Evolutionary conservation across 2,797 vertebrate genomes (phyloP).

Genomic region (Pangasius krempfi): DNA sequence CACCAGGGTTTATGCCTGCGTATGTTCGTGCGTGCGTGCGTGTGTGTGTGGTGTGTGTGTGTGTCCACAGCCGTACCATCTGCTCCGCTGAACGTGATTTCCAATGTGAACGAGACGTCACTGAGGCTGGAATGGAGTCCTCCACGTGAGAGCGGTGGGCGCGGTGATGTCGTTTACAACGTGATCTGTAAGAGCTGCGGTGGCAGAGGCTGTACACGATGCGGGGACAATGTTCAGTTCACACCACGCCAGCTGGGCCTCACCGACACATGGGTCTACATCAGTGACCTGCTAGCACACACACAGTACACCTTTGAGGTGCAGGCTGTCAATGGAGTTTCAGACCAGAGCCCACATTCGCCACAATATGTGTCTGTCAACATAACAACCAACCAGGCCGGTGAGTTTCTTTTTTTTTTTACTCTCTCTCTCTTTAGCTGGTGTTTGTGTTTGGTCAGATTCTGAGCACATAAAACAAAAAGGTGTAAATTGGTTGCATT

Average conservation of each 20-base stretch:
- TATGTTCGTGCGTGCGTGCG: slow-evolving; percentile 35
- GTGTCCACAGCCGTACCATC: slow-evolving; percentile 86
- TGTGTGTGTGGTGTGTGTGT: slow-evolving; percentile 48
- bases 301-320: slow-evolving; percentile 98
- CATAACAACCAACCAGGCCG: slow-evolving; percentile 98
- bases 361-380: slow-evolving; percentile 92
- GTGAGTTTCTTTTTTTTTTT: slow-evolving; percentile 71
- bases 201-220: slow-evolving; percentile 89
- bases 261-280: slow-evolving; percentile 87
- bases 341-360: slow-evolving; percentile 94
- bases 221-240: slow-evolving; percentile 95
- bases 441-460: not conserved
- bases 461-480: not conserved
- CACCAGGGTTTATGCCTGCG: not conserved
- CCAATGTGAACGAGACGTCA: slow-evolving; percentile 95
- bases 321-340: slow-evolving; percentile 95
- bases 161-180: slow-evolving; percentile 93
- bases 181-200: slow-evolving; percentile 98
- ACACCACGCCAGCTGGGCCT: slow-evolving; percentile 92
- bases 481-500: not conserved
- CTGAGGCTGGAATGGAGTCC: slow-evolving; percentile 93
- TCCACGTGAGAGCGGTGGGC: slow-evolving; percentile 86
- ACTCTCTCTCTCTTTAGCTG: not conserved
- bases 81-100: slow-evolving; percentile 88
- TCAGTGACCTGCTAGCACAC: slow-evolving; percentile 94